Conservation (phyloP, 2,797 vertebrate species). For the Hyperoplus lanceolatus region DNA sequence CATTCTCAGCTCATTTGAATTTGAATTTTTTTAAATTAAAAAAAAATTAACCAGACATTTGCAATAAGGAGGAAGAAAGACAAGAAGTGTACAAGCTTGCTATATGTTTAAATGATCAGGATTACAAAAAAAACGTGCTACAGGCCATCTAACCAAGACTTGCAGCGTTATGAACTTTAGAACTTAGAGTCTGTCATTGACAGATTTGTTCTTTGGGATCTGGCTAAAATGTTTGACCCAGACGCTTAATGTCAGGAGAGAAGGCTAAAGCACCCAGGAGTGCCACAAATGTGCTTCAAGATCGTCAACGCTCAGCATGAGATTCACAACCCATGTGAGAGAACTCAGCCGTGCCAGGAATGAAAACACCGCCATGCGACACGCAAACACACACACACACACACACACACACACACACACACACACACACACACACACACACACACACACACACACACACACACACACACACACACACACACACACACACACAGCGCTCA, state of each 20-base stretch:
- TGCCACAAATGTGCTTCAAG: constrained; percentile 59
- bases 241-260: constrained; percentile 34
- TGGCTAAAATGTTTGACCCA: constrained; percentile 44
- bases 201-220: constrained; percentile 47
- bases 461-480: constrained; percentile 15
- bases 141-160: constrained; percentile 15
- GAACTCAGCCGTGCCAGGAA: constrained; percentile 30
- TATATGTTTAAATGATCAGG: constrained; percentile 44
- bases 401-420: constrained; percentile 11
- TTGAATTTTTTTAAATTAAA: not conserved
- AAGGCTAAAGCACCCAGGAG: constrained; percentile 54
- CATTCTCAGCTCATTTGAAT: not conserved
- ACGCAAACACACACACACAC: constrained; percentile 17
- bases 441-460: constrained; percentile 13
- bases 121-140: not conserved
- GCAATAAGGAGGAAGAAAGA: not conserved
- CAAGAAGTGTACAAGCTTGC: not conserved
- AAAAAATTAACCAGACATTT: not conserved
- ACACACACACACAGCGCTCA: constrained; percentile 7
- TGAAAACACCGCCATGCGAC: constrained; percentile 13
- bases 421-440: constrained; percentile 12
- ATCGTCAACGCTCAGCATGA: constrained; percentile 51
- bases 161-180: constrained; percentile 23
- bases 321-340: constrained; percentile 36
- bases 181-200: constrained; percentile 33